phyloP scores from a whole-genome alignment of 2,113 vertebrate species.

The Prochilodus magdalenae region DNA sequence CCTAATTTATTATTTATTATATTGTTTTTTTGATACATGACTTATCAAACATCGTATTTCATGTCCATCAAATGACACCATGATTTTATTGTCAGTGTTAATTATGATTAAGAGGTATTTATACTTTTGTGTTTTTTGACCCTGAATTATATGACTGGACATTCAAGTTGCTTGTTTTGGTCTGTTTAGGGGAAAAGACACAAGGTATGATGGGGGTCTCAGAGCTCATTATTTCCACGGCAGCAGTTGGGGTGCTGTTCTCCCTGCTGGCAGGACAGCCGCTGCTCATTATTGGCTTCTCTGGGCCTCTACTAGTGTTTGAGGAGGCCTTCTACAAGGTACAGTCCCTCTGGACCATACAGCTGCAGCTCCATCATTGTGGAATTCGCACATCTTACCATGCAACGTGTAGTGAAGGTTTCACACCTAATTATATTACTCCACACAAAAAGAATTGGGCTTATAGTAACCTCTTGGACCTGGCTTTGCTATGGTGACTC shows the following conservation, averaged over 20 bases:
- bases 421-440: constrained; percentile 31
- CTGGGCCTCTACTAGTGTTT: constrained; percentile 94
- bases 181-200: constrained; percentile 90
- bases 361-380: neutral
- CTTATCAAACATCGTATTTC: too few relatives aligned
- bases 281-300: constrained; percentile 95
- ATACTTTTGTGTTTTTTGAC: neutral
- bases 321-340: constrained; percentile 98
- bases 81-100: too few relatives aligned
- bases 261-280: constrained; percentile 93
- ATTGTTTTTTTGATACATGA: too few relatives aligned
- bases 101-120: neutral
- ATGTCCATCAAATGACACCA: too few relatives aligned
- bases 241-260: constrained; percentile 91
- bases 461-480: constrained; percentile 8
- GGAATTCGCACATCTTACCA: constrained; percentile 1
- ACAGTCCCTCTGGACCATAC: constrained; percentile 1
- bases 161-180: constrained; percentile 8
- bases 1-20: too few relatives aligned
- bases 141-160: neutral
- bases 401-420: constrained; percentile 15
- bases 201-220: constrained; percentile 97
- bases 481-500: neutral
- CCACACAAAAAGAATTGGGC: neutral
- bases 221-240: constrained; percentile 95